A percentile compares a stretch with the other conserved stretches of the same genome.
Conservation (phyloP, 2,888 invertebrate genomes). For the Drosophila maculinotata region DNA sequence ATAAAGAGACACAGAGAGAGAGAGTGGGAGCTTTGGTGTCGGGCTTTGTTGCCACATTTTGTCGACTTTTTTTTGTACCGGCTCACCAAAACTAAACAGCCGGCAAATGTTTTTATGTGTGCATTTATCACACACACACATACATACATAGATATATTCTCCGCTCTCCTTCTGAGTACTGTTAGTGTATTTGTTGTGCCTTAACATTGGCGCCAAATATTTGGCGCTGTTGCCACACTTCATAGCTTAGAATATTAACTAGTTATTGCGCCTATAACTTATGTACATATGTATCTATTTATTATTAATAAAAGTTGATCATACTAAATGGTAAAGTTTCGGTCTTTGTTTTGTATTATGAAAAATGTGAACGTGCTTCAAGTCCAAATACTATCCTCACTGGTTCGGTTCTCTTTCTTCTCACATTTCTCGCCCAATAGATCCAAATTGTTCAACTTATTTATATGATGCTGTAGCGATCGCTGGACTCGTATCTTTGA, state of each 20-base stretch:
- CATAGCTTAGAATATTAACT: constrained; percentile 43
- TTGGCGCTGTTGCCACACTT: constrained; percentile 66
- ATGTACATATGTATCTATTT: constrained; percentile 13
- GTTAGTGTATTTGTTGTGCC: constrained; percentile 53
- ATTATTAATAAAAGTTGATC: constrained; percentile 7
- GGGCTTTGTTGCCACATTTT: constrained; percentile 57
- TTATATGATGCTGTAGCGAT: too few species aligned
- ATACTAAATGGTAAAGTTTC: too few species aligned
- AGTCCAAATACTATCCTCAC: too few species aligned
- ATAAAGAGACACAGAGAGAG: constrained; percentile 17
- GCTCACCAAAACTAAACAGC: constrained; percentile 73
- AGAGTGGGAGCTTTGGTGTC: constrained; percentile 26
- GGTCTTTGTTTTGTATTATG: too few species aligned
- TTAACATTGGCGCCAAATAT: constrained; percentile 69
- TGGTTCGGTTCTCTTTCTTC: too few species aligned
- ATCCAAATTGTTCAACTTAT: too few species aligned
- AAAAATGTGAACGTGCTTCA: too few species aligned
- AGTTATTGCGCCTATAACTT: background rate
- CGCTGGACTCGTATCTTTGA: too few species aligned
- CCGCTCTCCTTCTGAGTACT: constrained; percentile 30
- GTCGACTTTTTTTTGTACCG: constrained; percentile 67
- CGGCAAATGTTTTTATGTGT: constrained; percentile 67
- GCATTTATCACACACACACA: constrained; percentile 22
- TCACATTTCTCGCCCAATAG: too few species aligned
- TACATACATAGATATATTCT: constrained; percentile 6